These are phyloP conservation scores for Sesamia inferens DNA, from an alignment of 2,888 invertebrate species.

Conservation along the genomic window DNA sequence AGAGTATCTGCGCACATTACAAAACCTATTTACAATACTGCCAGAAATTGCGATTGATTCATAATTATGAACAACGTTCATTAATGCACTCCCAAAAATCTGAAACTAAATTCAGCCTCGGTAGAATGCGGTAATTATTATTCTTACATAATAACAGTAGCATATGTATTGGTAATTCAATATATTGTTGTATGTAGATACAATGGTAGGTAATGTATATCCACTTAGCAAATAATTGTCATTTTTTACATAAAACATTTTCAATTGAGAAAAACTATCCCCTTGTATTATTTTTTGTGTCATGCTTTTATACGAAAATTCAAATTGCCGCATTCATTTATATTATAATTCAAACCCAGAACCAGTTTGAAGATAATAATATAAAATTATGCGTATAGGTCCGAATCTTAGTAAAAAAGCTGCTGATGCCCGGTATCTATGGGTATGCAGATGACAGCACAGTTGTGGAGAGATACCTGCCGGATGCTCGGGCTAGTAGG, in stretches of 20 bases:
- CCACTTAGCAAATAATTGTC: background rate
- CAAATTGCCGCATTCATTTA: background rate
- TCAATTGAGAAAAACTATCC: background rate
- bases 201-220: background rate
- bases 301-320: background rate
- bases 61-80: background rate
- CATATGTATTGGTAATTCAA: background rate
- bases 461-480: too few species aligned
- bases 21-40: background rate
- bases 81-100: background rate
- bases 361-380: background rate
- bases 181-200: slow-evolving; percentile 1
- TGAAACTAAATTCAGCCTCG: background rate
- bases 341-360: background rate
- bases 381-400: accelerated
- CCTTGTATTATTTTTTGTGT: background rate
- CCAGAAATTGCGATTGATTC: background rate
- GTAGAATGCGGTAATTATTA: background rate
- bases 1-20: background rate
- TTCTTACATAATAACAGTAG: slow-evolving; percentile 5
- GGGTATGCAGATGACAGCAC: too few species aligned
- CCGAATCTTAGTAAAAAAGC: background rate
- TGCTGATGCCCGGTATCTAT: too few species aligned
- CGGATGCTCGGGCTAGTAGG: too few species aligned
- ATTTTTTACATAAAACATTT: background rate